Evolutionary conservation across 2,797 vertebrate species (phyloP).

Genomic region (Tragelaphus eurycerus): DNA sequence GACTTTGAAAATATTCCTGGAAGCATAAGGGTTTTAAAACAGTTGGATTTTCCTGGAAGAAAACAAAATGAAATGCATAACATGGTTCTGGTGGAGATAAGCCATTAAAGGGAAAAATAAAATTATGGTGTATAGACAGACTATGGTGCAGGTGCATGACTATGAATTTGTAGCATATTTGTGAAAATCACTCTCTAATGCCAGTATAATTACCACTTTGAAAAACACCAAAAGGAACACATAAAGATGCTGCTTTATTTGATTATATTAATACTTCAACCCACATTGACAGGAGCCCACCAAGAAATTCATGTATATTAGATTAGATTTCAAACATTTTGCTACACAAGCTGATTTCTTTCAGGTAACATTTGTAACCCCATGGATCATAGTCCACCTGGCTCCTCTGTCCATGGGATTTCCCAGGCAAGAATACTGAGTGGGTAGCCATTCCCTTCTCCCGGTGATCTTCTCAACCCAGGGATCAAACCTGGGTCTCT

Average conservation of each 20-base stretch:
- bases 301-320: not conserved
- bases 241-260: not conserved
- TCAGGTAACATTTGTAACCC: not conserved
- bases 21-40: not conserved
- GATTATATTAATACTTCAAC: not conserved
- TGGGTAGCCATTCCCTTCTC: not conserved
- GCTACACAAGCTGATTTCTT: not conserved
- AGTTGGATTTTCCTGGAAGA: not conserved
- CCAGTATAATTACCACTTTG: not conserved
- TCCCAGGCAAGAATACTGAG: not conserved
- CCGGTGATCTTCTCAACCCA: not conserved
- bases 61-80: not conserved
- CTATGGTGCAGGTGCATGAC: not conserved
- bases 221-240: not conserved
- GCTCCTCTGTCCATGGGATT: not conserved
- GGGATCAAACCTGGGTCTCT: not conserved
- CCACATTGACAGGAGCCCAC: not conserved
- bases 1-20: not conserved
- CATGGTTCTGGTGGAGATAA: not conserved
- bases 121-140: not conserved
- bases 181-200: not conserved
- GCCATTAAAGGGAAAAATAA: not conserved
- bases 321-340: not conserved
- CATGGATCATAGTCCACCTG: not conserved
- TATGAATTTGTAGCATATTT: not conserved